These are phyloP conservation scores for Erebia palarica DNA, from an alignment of 2,888 invertebrate genomes.

Conservation along the genomic window DNA sequence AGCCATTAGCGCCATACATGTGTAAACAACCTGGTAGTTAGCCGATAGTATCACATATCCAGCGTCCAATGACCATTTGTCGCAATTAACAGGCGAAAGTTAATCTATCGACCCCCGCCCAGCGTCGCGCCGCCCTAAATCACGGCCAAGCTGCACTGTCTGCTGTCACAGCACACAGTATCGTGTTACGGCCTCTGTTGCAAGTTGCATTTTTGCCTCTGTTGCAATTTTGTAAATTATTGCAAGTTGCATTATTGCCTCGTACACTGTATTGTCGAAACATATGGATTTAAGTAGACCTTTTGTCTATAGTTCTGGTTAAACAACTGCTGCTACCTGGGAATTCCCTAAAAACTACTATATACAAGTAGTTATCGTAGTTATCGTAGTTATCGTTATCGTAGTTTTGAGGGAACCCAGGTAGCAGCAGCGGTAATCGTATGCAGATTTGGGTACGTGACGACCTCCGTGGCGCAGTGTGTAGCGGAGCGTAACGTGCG, in stretches of 20 bases:
- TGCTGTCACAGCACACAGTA: conserved; percentile 44
- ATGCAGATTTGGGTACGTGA: no score
- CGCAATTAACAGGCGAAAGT: conserved; percentile 73
- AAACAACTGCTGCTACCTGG: no score
- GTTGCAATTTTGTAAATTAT: conserved; percentile 1
- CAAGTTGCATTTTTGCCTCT: conserved; percentile 12
- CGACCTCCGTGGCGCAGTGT: no score
- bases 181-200: conserved; percentile 34
- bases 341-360: no score
- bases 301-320: no score
- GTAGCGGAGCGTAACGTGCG: no score
- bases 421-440: no score
- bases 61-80: conserved; percentile 68
- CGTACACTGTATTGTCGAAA: neutral
- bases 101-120: conserved; percentile 58
- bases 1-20: conserved; percentile 12
- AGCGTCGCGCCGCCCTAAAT: conserved; percentile 75
- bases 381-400: no score
- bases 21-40: conserved; percentile 33
- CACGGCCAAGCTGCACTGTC: conserved; percentile 54
- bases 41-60: conserved; percentile 52
- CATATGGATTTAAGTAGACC: neutral
- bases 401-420: no score
- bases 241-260: neutral
- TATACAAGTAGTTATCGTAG: no score